phyloP scores from a whole-genome alignment of 2,113 vertebrate species.

The Lepisosteus osseus region DNA sequence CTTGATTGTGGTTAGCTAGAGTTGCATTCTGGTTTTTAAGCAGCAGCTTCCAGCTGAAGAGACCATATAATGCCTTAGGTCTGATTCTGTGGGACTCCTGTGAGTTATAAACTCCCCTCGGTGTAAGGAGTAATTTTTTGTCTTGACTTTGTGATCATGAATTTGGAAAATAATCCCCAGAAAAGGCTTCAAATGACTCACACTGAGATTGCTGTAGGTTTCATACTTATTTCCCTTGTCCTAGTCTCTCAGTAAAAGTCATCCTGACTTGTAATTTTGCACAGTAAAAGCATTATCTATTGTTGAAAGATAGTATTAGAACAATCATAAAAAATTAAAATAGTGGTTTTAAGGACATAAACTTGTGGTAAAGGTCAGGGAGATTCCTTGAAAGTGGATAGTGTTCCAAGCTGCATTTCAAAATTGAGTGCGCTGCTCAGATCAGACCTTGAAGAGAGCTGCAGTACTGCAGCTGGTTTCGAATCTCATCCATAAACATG shows the following conservation, averaged over 20 bases:
- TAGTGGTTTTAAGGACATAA: background rate
- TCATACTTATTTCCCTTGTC: background rate
- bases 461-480: background rate
- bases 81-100: too few relatives aligned
- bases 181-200: background rate
- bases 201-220: background rate
- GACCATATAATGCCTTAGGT: too few relatives aligned
- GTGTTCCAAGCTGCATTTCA: background rate
- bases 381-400: background rate
- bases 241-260: background rate
- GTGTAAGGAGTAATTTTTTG: background rate
- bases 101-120: background rate
- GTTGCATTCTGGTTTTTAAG: too few relatives aligned
- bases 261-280: conserved; percentile 8
- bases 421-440: background rate
- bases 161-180: background rate
- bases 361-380: background rate
- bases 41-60: too few relatives aligned
- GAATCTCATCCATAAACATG: background rate
- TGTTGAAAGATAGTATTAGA: background rate
- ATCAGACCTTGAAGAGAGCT: too few relatives aligned
- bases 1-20: too few relatives aligned
- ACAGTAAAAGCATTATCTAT: background rate
- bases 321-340: background rate
- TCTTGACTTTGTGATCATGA: conserved; percentile 9